Conservation (phyloP, 2,797 vertebrate genomes). For the Rhabdophis nuchalis region DNA sequence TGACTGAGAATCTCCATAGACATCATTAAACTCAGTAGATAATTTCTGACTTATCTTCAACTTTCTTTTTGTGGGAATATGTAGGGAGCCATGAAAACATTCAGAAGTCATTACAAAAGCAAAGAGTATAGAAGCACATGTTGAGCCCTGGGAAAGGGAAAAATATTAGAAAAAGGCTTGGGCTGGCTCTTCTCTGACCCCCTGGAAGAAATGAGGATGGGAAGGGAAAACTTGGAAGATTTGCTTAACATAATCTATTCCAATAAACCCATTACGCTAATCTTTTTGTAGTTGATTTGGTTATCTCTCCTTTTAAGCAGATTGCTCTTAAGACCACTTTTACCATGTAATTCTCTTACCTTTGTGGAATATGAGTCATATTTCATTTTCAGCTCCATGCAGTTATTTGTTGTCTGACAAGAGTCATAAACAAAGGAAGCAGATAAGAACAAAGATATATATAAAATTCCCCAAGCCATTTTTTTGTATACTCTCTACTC, state of each 20-base stretch:
- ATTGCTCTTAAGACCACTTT: not conserved
- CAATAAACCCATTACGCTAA: not conserved
- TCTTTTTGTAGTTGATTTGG: not conserved
- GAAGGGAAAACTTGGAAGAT: not conserved
- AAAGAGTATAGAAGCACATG: not conserved
- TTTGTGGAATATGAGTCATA: slow-evolving; percentile 49
- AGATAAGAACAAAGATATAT: not conserved
- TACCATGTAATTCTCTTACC: slow-evolving; percentile 8
- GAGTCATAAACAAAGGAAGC: not conserved
- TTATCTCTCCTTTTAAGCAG: not conserved
- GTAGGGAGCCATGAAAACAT: not conserved
- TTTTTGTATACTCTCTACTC: not conserved
- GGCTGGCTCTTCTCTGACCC: not conserved
- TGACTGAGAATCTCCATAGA: not conserved
- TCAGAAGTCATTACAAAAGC: not conserved
- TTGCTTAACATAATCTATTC: not conserved
- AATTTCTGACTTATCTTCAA: not conserved
- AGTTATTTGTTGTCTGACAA: slow-evolving; percentile 18
- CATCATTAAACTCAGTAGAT: not conserved
- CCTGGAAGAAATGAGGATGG: not conserved
- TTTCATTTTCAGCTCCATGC: slow-evolving; percentile 32
- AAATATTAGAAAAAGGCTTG: not conserved
- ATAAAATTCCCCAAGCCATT: not conserved
- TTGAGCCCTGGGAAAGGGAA: not conserved
- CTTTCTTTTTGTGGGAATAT: not conserved